Evolutionary conservation across 2,797 vertebrate genomes (phyloP).

Genomic region (Hozukius guyotensis): DNA sequence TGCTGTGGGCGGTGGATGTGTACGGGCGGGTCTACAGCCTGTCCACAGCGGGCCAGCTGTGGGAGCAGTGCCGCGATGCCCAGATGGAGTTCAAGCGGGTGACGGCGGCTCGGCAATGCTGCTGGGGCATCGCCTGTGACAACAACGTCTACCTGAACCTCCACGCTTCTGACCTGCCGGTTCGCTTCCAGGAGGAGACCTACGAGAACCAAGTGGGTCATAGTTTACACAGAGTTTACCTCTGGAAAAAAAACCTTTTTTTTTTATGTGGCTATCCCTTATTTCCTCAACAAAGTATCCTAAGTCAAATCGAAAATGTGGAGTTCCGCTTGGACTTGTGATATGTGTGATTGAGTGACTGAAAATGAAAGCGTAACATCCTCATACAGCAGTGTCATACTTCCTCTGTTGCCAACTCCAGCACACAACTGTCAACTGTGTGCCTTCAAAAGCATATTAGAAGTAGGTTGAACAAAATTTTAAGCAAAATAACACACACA

Average conservation of each 20-base stretch:
- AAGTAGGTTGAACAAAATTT: background rate
- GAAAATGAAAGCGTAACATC: constrained; percentile 9
- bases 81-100: constrained; percentile 93
- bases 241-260: no score
- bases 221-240: no score
- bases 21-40: constrained; percentile 92
- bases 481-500: background rate
- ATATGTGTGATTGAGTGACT: background rate
- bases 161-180: constrained; percentile 89
- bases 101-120: constrained; percentile 89
- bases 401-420: constrained; percentile 28
- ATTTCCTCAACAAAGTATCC: background rate
- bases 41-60: constrained; percentile 90
- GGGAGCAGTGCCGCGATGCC: constrained; percentile 90
- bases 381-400: background rate
- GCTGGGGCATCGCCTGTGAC: constrained; percentile 96
- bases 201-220: constrained; percentile 92
- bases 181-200: constrained; percentile 93
- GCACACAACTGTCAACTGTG: background rate
- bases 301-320: background rate
- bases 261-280: background rate
- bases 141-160: constrained; percentile 92
- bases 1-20: constrained; percentile 94
- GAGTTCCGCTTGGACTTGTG: background rate
- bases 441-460: background rate